A percentile compares a stretch with the other conserved stretches of the same genome.
These are phyloP conservation scores for Sitta carolinensis DNA, from an alignment of 2,797 vertebrate genomes.

Conservation along the genomic window DNA sequence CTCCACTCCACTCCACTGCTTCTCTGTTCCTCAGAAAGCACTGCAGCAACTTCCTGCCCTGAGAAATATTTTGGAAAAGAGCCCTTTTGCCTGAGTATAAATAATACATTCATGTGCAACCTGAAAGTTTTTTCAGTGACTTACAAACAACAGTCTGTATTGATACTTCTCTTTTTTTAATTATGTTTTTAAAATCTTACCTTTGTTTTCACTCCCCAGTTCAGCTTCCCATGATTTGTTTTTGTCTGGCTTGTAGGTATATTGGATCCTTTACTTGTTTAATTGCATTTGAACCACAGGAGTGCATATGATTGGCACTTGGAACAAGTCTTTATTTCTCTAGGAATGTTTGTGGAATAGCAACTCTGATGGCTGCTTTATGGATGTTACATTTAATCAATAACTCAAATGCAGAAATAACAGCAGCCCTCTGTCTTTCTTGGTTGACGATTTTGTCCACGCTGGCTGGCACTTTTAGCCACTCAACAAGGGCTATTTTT, in stretches of 20 bases:
- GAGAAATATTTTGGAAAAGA: background rate
- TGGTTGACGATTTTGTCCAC: background rate
- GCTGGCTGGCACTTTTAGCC: background rate
- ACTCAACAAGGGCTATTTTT: background rate
- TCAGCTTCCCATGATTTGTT: constrained; percentile 1
- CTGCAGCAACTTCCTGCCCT: background rate
- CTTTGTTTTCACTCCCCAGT: background rate
- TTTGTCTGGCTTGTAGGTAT: constrained; percentile 10
- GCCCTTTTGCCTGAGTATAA: background rate
- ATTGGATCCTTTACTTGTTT: constrained; percentile 9
- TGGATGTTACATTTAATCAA: constrained; percentile 25
- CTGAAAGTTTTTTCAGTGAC: background rate
- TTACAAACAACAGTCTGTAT: background rate
- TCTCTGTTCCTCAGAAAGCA: background rate
- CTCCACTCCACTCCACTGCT: background rate
- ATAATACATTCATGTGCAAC: background rate
- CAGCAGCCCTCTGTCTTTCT: background rate
- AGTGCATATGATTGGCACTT: constrained; percentile 24
- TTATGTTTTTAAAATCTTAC: background rate
- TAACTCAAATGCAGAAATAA: constrained; percentile 52
- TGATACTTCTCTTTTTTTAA: background rate
- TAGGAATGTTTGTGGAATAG: constrained; percentile 5
- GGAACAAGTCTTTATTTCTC: constrained; percentile 30
- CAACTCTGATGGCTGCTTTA: constrained; percentile 25
- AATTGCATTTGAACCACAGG: constrained; percentile 49